A percentile compares a stretch with the other conserved stretches of the same genome.
Conservation (phyloP, 2,888 invertebrate genomes). For the Scaptomyza parva region DNA sequence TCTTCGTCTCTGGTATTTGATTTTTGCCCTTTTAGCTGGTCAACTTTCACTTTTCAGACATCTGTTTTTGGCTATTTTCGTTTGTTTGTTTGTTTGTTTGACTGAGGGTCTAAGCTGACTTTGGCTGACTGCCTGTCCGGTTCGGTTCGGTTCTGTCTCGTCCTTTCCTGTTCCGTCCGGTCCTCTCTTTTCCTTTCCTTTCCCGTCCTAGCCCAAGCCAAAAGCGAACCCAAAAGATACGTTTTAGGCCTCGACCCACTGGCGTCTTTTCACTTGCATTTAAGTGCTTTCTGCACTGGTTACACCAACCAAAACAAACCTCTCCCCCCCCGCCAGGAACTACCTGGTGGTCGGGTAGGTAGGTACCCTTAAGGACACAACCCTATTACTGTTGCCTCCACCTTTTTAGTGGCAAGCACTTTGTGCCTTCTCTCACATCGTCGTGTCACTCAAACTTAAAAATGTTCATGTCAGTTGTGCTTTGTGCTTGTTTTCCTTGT, state of each 20-base stretch:
- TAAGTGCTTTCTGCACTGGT: constrained; percentile 69
- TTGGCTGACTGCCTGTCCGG: constrained; percentile 20
- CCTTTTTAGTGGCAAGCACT: constrained; percentile 55
- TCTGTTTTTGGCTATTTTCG: constrained; percentile 16
- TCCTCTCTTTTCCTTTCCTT: background rate
- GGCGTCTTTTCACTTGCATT: constrained; percentile 72
- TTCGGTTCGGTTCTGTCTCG: too few species aligned
- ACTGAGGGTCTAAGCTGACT: constrained; percentile 61
- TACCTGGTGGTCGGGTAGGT: too few species aligned
- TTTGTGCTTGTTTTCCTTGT: constrained; percentile 14
- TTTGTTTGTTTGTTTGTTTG: constrained; percentile 59
- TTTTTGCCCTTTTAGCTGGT: constrained; percentile 1
- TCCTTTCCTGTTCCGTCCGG: too few species aligned
- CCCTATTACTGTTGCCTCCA: background rate
- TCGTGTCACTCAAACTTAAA: constrained; percentile 76
- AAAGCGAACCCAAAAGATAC: constrained; percentile 9
- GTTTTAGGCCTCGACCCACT: constrained; percentile 51
- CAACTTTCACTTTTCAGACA: constrained; percentile 41
- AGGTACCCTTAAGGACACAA: too few species aligned
- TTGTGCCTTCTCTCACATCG: constrained; percentile 66
- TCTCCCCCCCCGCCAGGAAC: background rate
- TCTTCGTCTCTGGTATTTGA: too few species aligned
- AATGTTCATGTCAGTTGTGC: constrained; percentile 58
- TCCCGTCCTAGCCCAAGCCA: constrained; percentile 12
- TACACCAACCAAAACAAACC: constrained; percentile 1